A percentile compares a stretch with the other conserved stretches of the same genome.
These are phyloP conservation scores for Loriculus beryllinus DNA, from an alignment of 2,797 vertebrate genomes.

Conservation along the genomic window DNA sequence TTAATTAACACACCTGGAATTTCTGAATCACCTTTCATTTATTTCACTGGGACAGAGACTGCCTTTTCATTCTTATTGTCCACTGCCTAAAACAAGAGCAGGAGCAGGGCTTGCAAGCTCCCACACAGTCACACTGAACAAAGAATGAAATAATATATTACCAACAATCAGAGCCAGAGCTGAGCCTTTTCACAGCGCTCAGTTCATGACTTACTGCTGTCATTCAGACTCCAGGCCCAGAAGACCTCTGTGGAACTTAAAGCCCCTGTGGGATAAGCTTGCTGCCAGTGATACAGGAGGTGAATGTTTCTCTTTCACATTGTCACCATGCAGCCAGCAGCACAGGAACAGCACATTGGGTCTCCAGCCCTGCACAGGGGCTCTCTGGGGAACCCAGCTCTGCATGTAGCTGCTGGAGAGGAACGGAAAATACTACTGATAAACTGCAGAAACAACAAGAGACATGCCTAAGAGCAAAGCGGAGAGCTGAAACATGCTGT, in stretches of 20 bases:
- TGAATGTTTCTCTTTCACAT: not conserved
- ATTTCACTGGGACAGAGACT: not conserved
- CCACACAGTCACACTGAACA: not conserved
- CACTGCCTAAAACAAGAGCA: not conserved
- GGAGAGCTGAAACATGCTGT: not conserved
- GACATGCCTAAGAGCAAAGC: not conserved
- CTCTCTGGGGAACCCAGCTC: not conserved
- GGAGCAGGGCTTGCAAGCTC: not conserved
- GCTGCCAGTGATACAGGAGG: not conserved
- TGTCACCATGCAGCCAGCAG: not conserved
- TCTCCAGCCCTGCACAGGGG: not conserved
- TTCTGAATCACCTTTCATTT: not conserved
- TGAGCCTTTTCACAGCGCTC: not conserved
- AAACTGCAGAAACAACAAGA: not conserved
- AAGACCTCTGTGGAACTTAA: not conserved
- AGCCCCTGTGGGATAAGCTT: not conserved
- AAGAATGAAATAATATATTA: not conserved
- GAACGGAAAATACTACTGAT: not conserved
- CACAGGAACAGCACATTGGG: fast-evolving
- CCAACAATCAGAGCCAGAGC: not conserved
- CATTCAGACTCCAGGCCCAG: not conserved
- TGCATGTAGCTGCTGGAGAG: not conserved
- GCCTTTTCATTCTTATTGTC: not conserved
- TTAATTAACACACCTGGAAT: not conserved
- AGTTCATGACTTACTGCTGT: not conserved